These are phyloP conservation scores for Collichthys lucidus DNA, from an alignment of 2,113 vertebrate genomes.

Conservation along the genomic window DNA sequence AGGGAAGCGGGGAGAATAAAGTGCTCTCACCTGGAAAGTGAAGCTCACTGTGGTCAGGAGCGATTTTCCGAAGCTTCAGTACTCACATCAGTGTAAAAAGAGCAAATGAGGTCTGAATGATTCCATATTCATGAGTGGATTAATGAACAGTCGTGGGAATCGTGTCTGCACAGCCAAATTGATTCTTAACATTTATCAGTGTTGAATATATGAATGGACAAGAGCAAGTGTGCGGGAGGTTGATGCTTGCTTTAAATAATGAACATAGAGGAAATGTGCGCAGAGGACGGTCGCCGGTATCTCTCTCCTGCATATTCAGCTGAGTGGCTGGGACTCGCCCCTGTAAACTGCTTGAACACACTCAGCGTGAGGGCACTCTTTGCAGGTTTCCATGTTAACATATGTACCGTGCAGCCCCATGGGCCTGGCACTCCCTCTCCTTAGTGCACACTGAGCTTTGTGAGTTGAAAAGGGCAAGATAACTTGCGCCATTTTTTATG, in stretches of 20 bases:
- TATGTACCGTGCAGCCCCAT: conserved; percentile 36
- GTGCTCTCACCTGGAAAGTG: conserved; percentile 77
- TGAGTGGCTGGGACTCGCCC: conserved; percentile 20
- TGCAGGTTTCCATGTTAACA: conserved; percentile 61
- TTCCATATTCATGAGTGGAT: conserved; percentile 79
- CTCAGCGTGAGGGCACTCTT: conserved; percentile 6
- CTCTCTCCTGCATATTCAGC: conserved; percentile 20
- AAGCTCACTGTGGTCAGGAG: conserved; percentile 64
- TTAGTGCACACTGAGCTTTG: background rate
- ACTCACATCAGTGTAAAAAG: conserved; percentile 75
- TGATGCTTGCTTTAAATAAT: conserved; percentile 58
- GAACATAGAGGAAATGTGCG: conserved; percentile 26
- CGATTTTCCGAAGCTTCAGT: conserved; percentile 65
- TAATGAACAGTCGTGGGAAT: conserved; percentile 76
- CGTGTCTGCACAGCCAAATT: conserved; percentile 75
- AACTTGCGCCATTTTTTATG: conserved; percentile 46
- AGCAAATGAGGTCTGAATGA: conserved; percentile 73
- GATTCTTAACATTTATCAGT: conserved; percentile 79
- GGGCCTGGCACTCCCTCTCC: conserved; percentile 6
- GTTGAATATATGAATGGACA: conserved; percentile 79
- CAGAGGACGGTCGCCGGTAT: background rate
- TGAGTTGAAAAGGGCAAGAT: background rate
- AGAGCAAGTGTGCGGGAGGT: conserved; percentile 49
- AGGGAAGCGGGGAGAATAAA: conserved; percentile 71
- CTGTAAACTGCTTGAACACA: conserved; percentile 45